These are phyloP conservation scores for Bilobella aurantiaca DNA, from an alignment of 1,140 invertebrate species.

Conservation along the genomic window DNA sequence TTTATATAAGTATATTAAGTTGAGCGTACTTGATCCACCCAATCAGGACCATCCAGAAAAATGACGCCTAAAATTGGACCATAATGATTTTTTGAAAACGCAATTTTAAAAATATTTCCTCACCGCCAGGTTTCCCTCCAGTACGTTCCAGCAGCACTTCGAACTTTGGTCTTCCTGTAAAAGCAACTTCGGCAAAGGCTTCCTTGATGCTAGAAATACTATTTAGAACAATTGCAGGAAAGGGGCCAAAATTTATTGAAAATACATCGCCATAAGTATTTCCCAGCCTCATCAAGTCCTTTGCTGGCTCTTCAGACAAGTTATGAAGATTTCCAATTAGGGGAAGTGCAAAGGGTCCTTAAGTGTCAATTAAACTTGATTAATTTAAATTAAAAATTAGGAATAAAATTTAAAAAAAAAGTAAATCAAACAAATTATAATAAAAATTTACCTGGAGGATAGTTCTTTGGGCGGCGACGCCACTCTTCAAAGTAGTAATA, in stretches of 20 bases:
- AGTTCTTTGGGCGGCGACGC: not conserved
- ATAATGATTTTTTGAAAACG: not conserved
- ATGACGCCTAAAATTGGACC: not conserved
- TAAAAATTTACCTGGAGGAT: not conserved
- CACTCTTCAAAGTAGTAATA: not conserved
- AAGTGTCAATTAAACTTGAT: not conserved
- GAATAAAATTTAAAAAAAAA: not conserved
- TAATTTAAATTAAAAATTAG: too few relatives aligned
- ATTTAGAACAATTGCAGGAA: slow-evolving; percentile 2
- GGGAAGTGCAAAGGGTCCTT: not conserved
- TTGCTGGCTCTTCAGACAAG: not conserved
- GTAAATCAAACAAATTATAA: not conserved
- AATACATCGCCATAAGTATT: not conserved
- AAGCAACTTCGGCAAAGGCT: not conserved
- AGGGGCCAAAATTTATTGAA: not conserved
- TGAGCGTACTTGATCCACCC: slow-evolving; percentile 6
- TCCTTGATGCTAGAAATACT: not conserved
- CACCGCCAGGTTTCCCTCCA: not conserved
- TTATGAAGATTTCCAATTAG: slow-evolving; percentile 3
- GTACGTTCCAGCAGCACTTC: not conserved
- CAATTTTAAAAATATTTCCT: not conserved
- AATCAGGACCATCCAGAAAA: slow-evolving; percentile 3
- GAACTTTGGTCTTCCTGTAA: not conserved
- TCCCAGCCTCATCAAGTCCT: not conserved
- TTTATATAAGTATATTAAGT: not conserved